phyloP scores from a whole-genome alignment of 64 coral and sea anemone genomes.

The Stichodactyla helianthus region DNA sequence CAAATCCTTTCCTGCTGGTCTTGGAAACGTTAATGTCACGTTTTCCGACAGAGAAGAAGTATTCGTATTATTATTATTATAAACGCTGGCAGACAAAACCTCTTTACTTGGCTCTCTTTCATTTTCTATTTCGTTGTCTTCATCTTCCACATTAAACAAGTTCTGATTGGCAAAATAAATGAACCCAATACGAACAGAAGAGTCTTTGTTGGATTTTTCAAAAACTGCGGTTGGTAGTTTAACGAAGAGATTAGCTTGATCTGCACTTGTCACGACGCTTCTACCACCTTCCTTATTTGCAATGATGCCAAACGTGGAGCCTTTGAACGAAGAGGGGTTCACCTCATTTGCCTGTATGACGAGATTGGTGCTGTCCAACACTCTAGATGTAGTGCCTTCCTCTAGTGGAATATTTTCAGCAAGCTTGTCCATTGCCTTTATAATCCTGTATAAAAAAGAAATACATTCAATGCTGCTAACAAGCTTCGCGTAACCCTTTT shows the following conservation, averaged over 20 bases:
- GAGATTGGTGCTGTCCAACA: slow-evolving; percentile 6
- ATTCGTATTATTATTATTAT: slow-evolving; percentile 15
- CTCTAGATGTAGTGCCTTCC: slow-evolving; percentile 18
- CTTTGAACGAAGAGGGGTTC: slow-evolving; percentile 32
- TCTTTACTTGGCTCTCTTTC: not conserved
- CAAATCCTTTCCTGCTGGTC: not conserved
- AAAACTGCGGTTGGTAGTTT: not conserved
- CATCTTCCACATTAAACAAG: slow-evolving; percentile 30
- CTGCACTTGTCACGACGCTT: not conserved
- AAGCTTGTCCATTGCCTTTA: slow-evolving; percentile 32
- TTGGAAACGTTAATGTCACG: slow-evolving; percentile 34
- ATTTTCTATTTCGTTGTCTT: not conserved
- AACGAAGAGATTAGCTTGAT: not conserved
- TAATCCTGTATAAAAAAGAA: slow-evolving; percentile 4
- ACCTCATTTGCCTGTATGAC: slow-evolving; percentile 39
- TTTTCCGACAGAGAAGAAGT: slow-evolving; percentile 29
- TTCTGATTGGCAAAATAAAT: slow-evolving; percentile 57
- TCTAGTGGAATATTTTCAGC: slow-evolving; percentile 32
- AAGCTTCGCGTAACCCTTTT: too few species aligned
- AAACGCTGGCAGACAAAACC: slow-evolving; percentile 44
- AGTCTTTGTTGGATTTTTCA: not conserved
- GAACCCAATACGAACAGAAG: slow-evolving; percentile 13
- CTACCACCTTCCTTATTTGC: not conserved
- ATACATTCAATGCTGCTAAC: not conserved
- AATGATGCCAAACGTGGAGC: slow-evolving; percentile 33